A percentile compares a stretch with the other conserved stretches of the same genome.
Conservation (phyloP, 2,113 vertebrate genomes). For the Colinus virginianus region DNA sequence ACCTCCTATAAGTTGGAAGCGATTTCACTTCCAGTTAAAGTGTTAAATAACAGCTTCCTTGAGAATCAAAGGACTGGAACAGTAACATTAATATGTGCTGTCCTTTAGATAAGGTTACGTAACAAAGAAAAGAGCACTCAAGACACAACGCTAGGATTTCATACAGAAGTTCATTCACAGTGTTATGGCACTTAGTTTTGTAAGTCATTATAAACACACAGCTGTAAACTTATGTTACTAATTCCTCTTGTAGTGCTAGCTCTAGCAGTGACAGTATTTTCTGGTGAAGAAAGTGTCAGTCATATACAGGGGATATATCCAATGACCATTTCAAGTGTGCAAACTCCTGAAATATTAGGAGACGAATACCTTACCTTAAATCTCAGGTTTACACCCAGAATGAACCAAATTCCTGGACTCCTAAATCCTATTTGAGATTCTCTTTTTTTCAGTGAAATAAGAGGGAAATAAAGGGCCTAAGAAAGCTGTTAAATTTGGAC, state of each 20-base stretch:
- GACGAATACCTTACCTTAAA: background rate
- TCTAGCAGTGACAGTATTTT: background rate
- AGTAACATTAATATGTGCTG: conserved; percentile 65
- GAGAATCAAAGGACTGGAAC: background rate
- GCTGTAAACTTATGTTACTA: conserved; percentile 14
- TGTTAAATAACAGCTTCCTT: conserved; percentile 46
- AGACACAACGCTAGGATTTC: conserved; percentile 60
- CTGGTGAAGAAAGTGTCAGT: background rate
- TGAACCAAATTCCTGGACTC: background rate
- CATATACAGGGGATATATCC: background rate
- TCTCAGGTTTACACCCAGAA: background rate
- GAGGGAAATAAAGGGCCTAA: background rate
- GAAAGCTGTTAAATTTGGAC: background rate
- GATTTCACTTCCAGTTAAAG: background rate
- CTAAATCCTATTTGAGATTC: background rate
- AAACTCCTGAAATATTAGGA: background rate
- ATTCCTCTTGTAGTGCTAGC: background rate
- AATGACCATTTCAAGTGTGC: background rate
- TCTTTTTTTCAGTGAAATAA: background rate
- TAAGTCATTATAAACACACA: conserved; percentile 35
- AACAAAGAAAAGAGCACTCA: conserved; percentile 59
- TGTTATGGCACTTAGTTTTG: conserved; percentile 54
- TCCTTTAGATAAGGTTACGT: conserved; percentile 60
- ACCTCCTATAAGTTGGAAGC: background rate
- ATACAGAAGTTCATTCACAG: conserved; percentile 17